Percentiles rank a stretch among this genome's conserved stretches.
These are phyloP conservation scores for Euleptes europaea DNA, from an alignment of 2,113 vertebrate species.

Conservation along the genomic window DNA sequence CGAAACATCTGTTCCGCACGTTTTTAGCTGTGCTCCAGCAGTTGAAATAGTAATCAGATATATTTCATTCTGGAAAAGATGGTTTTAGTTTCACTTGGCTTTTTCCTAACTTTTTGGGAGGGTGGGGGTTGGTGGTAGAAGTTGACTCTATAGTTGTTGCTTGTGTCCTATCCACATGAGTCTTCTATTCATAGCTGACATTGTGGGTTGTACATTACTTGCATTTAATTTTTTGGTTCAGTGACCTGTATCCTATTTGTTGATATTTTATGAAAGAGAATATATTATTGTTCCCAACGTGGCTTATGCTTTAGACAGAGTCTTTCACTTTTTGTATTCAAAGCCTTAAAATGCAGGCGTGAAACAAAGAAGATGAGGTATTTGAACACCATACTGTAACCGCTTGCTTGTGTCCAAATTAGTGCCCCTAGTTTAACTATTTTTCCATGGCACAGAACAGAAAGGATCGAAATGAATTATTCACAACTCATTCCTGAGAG, in stretches of 20 bases:
- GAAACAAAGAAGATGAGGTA: slow-evolving; percentile 21
- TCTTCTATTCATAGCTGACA: slow-evolving; percentile 13
- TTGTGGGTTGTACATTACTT: slow-evolving; percentile 35
- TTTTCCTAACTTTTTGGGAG: background rate
- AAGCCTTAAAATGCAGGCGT: slow-evolving; percentile 16
- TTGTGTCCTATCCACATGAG: background rate
- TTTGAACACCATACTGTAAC: background rate
- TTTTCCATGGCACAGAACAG: background rate
- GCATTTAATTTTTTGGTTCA: slow-evolving; percentile 66
- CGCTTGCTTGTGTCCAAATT: background rate
- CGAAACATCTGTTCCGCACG: slow-evolving; percentile 48
- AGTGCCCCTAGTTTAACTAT: background rate
- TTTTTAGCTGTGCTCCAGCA: slow-evolving; percentile 26
- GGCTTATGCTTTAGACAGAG: slow-evolving; percentile 12
- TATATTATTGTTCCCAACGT: slow-evolving; percentile 22
- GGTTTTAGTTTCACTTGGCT: slow-evolving; percentile 40
- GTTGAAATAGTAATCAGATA: slow-evolving; percentile 50
- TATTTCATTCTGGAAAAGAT: background rate
- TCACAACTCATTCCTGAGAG: too few species aligned
- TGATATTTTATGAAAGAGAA: slow-evolving; percentile 42
- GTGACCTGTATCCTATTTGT: slow-evolving; percentile 45
- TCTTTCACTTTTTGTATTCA: slow-evolving; percentile 29
- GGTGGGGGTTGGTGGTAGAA: slow-evolving; percentile 35
- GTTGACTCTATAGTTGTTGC: slow-evolving; percentile 3
- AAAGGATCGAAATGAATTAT: background rate